phyloP scores from a whole-genome alignment of 2,113 vertebrate genomes.

The Chlorocebus sabaeus region DNA sequence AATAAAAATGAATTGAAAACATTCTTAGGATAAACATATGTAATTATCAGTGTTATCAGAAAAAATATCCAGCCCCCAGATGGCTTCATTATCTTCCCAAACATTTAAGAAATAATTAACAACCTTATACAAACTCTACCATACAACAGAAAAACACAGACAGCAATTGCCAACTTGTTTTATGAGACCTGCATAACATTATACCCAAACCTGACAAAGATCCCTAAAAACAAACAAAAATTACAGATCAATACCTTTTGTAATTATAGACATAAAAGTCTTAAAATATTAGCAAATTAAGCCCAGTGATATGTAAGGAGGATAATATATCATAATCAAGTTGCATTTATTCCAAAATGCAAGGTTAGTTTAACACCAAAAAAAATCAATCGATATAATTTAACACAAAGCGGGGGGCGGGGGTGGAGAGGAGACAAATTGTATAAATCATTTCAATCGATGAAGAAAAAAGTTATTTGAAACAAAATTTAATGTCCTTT shows the following conservation, averaged over 20 bases:
- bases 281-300: not conserved
- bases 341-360: conserved; percentile 43
- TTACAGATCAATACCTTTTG: not conserved
- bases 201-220: not conserved
- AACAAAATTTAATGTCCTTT: conserved; percentile 26
- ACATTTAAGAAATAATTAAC: conserved; percentile 33
- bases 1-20: conserved; percentile 26
- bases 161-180: conserved; percentile 4
- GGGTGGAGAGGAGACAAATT: not conserved
- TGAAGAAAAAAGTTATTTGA: not conserved
- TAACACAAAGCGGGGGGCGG: not conserved
- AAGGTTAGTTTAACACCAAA: not conserved
- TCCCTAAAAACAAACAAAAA: not conserved
- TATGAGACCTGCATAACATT: not conserved
- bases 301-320: not conserved
- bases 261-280: not conserved
- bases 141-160: not conserved
- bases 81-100: not conserved
- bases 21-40: not conserved
- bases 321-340: not conserved
- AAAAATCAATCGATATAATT: not conserved
- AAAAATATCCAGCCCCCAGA: not conserved
- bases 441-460: not conserved
- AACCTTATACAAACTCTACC: not conserved
- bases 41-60: conserved; percentile 32